phyloP scores from a whole-genome alignment of 2,113 vertebrate species.

The Diadophis punctatus region DNA sequence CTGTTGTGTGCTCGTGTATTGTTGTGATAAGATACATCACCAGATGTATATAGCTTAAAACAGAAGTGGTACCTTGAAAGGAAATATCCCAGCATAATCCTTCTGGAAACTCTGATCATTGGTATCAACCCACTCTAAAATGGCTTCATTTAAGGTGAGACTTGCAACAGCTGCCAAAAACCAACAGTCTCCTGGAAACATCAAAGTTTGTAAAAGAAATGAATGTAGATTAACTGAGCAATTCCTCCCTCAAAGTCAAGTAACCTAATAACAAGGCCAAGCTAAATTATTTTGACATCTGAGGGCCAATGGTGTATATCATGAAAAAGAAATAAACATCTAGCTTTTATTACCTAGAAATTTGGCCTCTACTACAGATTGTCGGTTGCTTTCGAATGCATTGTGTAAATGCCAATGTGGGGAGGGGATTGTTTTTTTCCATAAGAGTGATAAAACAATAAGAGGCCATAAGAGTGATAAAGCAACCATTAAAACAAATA shows the following conservation, averaged over 20 bases:
- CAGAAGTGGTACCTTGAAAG: constrained; percentile 66
- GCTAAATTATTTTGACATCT: not conserved
- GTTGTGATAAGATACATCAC: too few species aligned
- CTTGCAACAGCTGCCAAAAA: constrained; percentile 74
- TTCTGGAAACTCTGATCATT: constrained; percentile 68
- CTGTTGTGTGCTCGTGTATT: too few species aligned
- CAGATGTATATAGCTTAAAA: not conserved
- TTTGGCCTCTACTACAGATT: not conserved
- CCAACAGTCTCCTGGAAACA: constrained; percentile 72
- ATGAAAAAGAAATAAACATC: not conserved
- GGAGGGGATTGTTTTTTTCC: constrained; percentile 15
- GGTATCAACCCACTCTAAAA: constrained; percentile 67
- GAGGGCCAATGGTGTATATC: not conserved
- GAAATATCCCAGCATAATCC: constrained; percentile 73
- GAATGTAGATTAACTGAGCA: not conserved
- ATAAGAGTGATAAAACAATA: not conserved
- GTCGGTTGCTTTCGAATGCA: not conserved
- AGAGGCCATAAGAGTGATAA: not conserved
- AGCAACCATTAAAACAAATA: constrained; percentile 16
- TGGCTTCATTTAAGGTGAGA: constrained; percentile 69
- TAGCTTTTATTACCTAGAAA: not conserved
- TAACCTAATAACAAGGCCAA: not conserved
- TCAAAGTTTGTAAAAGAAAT: not conserved
- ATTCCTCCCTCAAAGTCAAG: not conserved
- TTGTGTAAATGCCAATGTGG: not conserved